phyloP scores from a whole-genome alignment of 1,140 invertebrate genomes.

The Condylostylus longicornis region DNA sequence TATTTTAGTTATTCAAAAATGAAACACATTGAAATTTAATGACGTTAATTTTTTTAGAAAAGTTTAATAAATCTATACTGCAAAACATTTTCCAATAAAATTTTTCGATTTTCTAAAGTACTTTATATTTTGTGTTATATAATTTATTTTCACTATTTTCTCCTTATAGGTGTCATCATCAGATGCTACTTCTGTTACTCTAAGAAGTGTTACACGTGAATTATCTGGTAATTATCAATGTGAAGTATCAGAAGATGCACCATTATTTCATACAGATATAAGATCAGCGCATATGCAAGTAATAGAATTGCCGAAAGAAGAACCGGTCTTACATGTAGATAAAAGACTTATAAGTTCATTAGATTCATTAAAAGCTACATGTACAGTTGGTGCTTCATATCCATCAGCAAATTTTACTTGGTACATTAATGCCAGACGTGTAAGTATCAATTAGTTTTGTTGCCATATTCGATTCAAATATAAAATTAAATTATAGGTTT shows the following conservation, averaged over 20 bases:
- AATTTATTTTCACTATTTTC: no score
- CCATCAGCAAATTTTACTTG: conserved; percentile 53
- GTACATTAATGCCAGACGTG: conserved; percentile 50
- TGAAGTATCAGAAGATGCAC: conserved; percentile 55
- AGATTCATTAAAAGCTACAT: conserved; percentile 34
- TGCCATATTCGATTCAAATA: no score
- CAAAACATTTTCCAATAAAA: no score
- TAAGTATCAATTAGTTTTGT: conserved; percentile 25
- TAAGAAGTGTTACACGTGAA: conserved; percentile 44
- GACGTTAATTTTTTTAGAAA: no score
- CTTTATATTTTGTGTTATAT: no score
- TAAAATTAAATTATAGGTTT: no score
- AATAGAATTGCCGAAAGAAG: conserved; percentile 32
- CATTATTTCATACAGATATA: conserved; percentile 52
- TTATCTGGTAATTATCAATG: conserved; percentile 53
- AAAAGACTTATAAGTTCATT: conserved; percentile 27
- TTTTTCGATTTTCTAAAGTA: no score
- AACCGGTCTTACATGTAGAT: conserved; percentile 28
- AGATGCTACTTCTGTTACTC: conserved; percentile 43
- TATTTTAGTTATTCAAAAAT: no score
- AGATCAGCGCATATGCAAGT: conserved; percentile 50
- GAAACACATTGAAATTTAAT: no score
- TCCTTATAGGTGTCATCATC: conserved; percentile 41
- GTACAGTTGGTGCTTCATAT: conserved; percentile 38
- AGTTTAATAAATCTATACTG: no score